phyloP scores from a whole-genome alignment of 2,888 invertebrate genomes.

The Ecdyonurus torrentis region DNA sequence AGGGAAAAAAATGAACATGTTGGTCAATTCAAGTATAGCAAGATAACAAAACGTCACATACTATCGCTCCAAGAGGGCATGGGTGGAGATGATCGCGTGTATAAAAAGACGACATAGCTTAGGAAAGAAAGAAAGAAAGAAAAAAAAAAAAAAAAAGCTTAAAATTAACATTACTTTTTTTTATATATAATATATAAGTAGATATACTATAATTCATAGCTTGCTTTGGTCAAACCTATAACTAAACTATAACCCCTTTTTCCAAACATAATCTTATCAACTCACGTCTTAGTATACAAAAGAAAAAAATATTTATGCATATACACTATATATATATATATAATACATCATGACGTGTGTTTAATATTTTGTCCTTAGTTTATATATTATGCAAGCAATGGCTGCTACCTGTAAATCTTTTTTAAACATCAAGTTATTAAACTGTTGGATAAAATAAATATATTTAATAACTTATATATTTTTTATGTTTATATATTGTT shows the following conservation, averaged over 20 bases:
- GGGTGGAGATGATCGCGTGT: background rate
- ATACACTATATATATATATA: too few species aligned
- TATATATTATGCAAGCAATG: background rate
- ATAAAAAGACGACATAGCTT: too few species aligned
- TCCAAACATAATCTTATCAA: background rate
- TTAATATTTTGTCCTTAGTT: too few species aligned
- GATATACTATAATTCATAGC: background rate
- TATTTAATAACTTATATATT: background rate
- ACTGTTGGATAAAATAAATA: background rate
- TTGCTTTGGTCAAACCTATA: too few species aligned
- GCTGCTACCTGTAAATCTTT: background rate
- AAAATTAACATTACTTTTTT: background rate
- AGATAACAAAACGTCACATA: too few species aligned
- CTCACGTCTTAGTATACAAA: background rate
- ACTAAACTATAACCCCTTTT: too few species aligned
- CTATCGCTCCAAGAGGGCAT: too few species aligned
- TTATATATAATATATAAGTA: background rate
- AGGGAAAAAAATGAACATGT: background rate
- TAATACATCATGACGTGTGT: background rate
- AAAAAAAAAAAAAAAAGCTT: too few species aligned
- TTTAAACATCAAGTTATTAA: background rate
- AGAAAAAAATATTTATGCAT: too few species aligned
- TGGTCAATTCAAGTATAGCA: background rate
- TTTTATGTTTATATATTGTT: conserved; percentile 3
- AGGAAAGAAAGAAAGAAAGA: too few species aligned